These are phyloP conservation scores for Cerceris rybyensis DNA, from an alignment of 2,888 invertebrate species.

Conservation along the genomic window DNA sequence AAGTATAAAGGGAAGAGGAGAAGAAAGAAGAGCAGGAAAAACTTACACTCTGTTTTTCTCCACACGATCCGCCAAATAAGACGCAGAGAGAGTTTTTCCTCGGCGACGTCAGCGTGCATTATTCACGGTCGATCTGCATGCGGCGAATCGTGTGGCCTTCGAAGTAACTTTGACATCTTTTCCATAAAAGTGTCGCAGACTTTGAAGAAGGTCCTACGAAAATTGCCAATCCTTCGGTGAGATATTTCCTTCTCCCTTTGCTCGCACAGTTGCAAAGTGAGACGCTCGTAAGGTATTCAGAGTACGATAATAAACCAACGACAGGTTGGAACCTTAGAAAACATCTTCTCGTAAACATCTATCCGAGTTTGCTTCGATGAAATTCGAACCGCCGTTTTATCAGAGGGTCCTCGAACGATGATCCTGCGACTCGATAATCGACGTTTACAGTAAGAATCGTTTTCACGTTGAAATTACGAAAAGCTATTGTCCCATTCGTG, in stretches of 20 bases:
- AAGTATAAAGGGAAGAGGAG: not conserved
- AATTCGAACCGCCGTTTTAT: no score
- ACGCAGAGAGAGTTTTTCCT: constrained; percentile 25
- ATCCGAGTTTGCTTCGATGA: not conserved
- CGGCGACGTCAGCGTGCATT: constrained; percentile 50
- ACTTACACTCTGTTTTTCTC: constrained; percentile 21
- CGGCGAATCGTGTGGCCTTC: constrained; percentile 1
- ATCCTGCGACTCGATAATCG: no score
- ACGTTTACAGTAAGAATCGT: no score
- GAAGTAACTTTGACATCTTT: constrained; percentile 42
- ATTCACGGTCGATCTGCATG: constrained; percentile 55
- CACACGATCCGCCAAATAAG: constrained; percentile 27
- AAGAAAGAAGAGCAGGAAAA: not conserved
- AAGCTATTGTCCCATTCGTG: constrained; percentile 28
- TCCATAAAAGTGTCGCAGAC: constrained; percentile 50
- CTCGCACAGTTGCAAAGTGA: not conserved
- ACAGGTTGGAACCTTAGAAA: not conserved
- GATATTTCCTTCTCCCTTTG: not conserved
- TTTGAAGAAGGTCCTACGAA: constrained; percentile 37
- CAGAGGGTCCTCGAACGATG: no score
- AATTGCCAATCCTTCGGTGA: not conserved
- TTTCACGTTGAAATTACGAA: no score
- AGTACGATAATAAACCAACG: constrained; percentile 1
- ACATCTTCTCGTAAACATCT: not conserved
- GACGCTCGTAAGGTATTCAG: not conserved